Evolutionary conservation across 1,140 invertebrate genomes (phyloP).

Genomic region (Drosophila busckii): DNA sequence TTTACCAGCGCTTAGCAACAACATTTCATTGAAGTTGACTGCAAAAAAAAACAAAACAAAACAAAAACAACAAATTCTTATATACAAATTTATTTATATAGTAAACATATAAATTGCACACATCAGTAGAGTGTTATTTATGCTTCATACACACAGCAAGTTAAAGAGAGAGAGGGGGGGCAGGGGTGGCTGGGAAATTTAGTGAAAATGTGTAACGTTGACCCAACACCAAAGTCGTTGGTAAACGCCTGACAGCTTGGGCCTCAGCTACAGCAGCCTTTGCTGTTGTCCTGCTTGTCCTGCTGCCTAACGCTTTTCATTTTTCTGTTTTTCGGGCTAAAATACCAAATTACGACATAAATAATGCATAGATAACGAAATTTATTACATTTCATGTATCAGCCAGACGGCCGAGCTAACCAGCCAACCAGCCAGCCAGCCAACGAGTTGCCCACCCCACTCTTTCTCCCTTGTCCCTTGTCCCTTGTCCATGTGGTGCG

Average conservation of each 20-base stretch:
- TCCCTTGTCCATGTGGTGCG: too few species aligned
- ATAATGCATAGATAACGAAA: conserved; percentile 77
- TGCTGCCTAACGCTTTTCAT: conserved; percentile 65
- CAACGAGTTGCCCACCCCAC: conserved; percentile 47
- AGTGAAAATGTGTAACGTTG: conserved; percentile 71
- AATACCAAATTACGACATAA: conserved; percentile 78
- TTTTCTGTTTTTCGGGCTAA: conserved; percentile 75
- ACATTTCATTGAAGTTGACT: conserved; percentile 68
- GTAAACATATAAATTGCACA: conserved; percentile 23
- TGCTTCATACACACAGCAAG: conserved; percentile 40
- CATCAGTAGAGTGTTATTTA: conserved; percentile 69
- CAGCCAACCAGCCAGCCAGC: neutral
- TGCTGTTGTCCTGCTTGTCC: conserved; percentile 22
- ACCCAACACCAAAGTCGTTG: conserved; percentile 48
- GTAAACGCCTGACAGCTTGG: conserved; percentile 17
- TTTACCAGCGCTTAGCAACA: conserved; percentile 54
- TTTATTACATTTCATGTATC: conserved; percentile 77
- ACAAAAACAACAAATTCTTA: conserved; percentile 43
- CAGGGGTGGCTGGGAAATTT: conserved; percentile 26
- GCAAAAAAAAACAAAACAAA: too few species aligned
- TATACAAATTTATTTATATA: conserved; percentile 28
- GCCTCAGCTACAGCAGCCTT: conserved; percentile 2
- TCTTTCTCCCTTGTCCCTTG: too few species aligned
- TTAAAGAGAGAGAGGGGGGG: neutral
- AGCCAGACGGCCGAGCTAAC: conserved; percentile 23